Evolutionary conservation across 2,888 invertebrate species (phyloP).

Genomic region (Dicyrtomina minuta): DNA sequence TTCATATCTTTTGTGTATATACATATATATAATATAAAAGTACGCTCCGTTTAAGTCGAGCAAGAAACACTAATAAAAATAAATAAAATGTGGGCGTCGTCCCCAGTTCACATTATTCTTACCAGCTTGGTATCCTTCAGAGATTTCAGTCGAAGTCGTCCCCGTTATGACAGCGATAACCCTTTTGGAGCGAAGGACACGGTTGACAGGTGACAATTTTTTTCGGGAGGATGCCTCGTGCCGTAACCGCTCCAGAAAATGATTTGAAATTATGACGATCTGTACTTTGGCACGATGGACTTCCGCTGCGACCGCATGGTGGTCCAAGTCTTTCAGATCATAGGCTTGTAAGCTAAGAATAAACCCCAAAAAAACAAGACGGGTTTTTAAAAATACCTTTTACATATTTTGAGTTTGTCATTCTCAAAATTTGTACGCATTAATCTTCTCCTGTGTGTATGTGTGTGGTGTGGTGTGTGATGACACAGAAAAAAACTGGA

Average conservation of each 20-base stretch:
- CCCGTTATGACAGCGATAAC: constrained; percentile 50
- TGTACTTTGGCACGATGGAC: constrained; percentile 52
- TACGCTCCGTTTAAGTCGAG: too few relatives aligned
- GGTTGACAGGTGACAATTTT: constrained; percentile 49
- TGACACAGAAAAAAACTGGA: too few relatives aligned
- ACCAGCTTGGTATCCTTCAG: constrained; percentile 37
- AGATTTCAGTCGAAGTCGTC: constrained; percentile 40
- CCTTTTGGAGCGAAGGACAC: constrained; percentile 49
- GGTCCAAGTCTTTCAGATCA: constrained; percentile 50
- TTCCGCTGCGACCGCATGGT: constrained; percentile 44
- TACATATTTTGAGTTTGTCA: neutral
- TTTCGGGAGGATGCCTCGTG: constrained; percentile 45
- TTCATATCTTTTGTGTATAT: too few relatives aligned
- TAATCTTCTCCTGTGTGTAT: neutral
- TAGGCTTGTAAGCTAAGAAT: constrained; percentile 45
- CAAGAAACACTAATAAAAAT: too few relatives aligned
- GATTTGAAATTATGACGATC: constrained; percentile 52
- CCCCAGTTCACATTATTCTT: neutral
- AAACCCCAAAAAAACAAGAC: neutral
- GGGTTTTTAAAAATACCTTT: constrained; percentile 23
- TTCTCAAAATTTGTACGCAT: neutral
- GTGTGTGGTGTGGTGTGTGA: too few relatives aligned
- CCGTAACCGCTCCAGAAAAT: constrained; percentile 50
- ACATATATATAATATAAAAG: too few relatives aligned
- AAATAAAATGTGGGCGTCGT: neutral